Percentiles rank a stretch among this genome's conserved stretches.
These are phyloP conservation scores for Eupithecia dodoneata DNA, from an alignment of 2,888 invertebrate species.

Conservation along the genomic window DNA sequence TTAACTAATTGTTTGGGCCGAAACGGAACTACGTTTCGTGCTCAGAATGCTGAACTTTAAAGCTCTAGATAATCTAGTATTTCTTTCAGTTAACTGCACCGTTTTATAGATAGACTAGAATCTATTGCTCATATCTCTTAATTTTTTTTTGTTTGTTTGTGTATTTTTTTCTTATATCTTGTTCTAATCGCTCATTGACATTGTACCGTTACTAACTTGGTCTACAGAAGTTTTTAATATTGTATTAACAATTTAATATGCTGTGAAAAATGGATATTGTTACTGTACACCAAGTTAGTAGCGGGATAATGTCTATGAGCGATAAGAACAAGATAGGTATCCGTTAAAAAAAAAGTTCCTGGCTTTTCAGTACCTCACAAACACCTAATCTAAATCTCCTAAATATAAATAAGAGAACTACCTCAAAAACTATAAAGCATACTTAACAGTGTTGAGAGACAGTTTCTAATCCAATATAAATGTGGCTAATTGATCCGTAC, in stretches of 20 bases:
- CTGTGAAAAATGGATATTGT: background rate
- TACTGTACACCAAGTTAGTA: too few species aligned
- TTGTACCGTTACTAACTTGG: background rate
- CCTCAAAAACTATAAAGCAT: background rate
- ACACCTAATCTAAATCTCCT: background rate
- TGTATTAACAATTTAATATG: background rate
- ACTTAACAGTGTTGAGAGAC: conserved; percentile 20
- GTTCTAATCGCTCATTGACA: background rate
- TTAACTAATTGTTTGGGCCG: conserved; percentile 22
- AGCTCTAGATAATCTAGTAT: background rate
- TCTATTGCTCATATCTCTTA: background rate
- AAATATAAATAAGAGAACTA: background rate
- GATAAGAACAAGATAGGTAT: too few species aligned
- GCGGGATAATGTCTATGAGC: too few species aligned
- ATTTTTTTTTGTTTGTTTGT: background rate
- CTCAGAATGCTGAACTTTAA: background rate
- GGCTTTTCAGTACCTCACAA: background rate
- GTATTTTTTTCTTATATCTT: background rate
- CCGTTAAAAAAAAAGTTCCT: too few species aligned
- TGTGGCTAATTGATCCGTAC: conserved; percentile 43
- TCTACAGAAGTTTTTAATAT: background rate
- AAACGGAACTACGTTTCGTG: conserved; percentile 22
- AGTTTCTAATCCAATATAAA: conserved; percentile 46
- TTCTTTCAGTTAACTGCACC: background rate
- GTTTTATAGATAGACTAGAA: background rate